Base-by-base conservation (phyloP, 2,888 invertebrate genomes). In the Tetragonisca angustula region DNA sequence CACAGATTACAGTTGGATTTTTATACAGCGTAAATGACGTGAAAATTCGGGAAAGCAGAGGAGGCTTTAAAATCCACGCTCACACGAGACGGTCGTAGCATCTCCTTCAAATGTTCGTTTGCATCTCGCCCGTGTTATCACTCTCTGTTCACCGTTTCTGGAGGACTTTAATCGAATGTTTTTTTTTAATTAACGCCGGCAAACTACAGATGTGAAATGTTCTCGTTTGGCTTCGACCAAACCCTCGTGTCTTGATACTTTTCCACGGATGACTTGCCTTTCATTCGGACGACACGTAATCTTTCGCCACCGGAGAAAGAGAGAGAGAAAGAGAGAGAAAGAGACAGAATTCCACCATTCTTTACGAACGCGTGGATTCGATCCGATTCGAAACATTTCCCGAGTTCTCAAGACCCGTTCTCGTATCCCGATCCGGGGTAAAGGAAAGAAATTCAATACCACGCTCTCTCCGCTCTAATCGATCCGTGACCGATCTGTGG, bases 211-310 rank as follows among this genome's bases (percentile, higher is more conserved):
- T 24, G 3, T 5, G 32, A 27, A 67, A 24, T 56, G 43, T 49
- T n/a, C 43, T 65, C 54, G 54, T 67, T 36, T 56, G 15, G n/a
- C 43, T 43, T 43, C 36, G 36, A 24, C 52, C 32, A 32, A 27
- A 27, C 32, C 32, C 50, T n/a, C 43, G 21, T n/a, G 17, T n/a
- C 43, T 43, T 19, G 50, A 69, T 61, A 61, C 76, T 69, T 69
- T 61, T 68, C 69, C 21, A 3, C 56, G 49, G 27, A 68, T 32
- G 54, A 76, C 69, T 54, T 24, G 79, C 67, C 59, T 32, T 62
- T 74, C 21, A 19, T 54, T 79, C 68, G 62, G 43, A 67, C 17
- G 74, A 21, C 75, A 17, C 68, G 52, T 75, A 68, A 75, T 75
- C 79, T 59, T 17, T 49, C 17, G 49, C 76, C 32, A 6, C 5